Evolutionary conservation across 1,140 invertebrate genomes (phyloP).

Genomic region (Vanessa tameamea): DNA sequence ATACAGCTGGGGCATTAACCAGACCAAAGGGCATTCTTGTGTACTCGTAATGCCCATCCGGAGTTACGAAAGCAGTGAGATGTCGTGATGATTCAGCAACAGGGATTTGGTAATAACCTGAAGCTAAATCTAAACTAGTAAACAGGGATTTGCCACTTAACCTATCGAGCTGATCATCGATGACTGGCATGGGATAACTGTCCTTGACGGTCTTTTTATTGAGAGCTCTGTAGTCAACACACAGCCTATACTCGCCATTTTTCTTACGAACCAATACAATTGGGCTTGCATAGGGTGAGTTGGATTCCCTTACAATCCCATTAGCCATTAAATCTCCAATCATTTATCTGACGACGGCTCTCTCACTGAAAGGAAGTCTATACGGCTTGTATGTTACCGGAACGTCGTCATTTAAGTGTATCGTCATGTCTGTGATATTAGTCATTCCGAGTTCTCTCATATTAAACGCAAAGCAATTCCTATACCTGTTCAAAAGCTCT

Average conservation of each 20-base stretch:
- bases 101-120: slow-evolving; percentile 8
- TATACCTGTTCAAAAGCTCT: neutral
- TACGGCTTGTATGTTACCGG: slow-evolving; percentile 17
- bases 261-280: slow-evolving; percentile 19
- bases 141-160: neutral
- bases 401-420: neutral
- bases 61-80: slow-evolving; percentile 14
- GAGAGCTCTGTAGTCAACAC: slow-evolving; percentile 15
- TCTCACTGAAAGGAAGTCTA: slow-evolving; percentile 1
- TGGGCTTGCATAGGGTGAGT: slow-evolving; percentile 14
- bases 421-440: neutral
- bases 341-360: neutral
- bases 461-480: slow-evolving; percentile 1
- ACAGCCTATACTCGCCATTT: slow-evolving; percentile 8
- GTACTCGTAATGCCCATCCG: slow-evolving; percentile 11
- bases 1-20: neutral
- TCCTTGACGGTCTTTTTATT: slow-evolving; percentile 15
- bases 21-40: slow-evolving; percentile 6
- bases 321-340: slow-evolving; percentile 2
- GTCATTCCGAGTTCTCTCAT: slow-evolving; percentile 1
- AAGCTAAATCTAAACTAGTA: slow-evolving; percentile 13
- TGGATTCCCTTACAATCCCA: slow-evolving; percentile 10
- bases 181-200: slow-evolving; percentile 13
- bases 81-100: neutral
- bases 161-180: slow-evolving; percentile 17